Evolutionary conservation across 2,113 vertebrate genomes (phyloP), one percentile per base, ranked within the genome.

Genomic region (Lepus europaeus): DNA sequence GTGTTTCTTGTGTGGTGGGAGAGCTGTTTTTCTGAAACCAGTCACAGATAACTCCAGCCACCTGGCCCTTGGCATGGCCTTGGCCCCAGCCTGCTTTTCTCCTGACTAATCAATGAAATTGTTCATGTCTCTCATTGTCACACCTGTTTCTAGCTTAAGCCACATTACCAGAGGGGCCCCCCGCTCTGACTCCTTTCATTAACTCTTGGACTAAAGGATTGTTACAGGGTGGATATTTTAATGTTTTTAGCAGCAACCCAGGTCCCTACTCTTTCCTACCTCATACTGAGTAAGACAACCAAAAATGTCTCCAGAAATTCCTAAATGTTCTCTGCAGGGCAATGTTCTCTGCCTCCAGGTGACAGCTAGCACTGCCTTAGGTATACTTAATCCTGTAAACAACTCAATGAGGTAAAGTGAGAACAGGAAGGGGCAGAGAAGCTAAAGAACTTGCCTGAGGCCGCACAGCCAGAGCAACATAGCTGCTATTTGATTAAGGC

Each of bases 261-360:
- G 27, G 56, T 51, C 45, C 83, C 61, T 39, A 23, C 7, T 8
- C 12, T 93, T 12, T n/a, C 17, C 23, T 14, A 85, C 31, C 22
- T 13, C 9, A 12, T 4, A 89, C 13, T 17, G 19, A 89, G 5
- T 3, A 53, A 10, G 13, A 94, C 31, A 49, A 72, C 16, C 5
- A 87, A 77, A 92, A 86, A 63, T 59, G 3, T 81, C 49, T 85
- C 87, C 17, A 96, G n/a, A 81, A 95, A 92, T 80, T 56, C n/a
- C 20, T 74, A 72, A 82, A 82, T 76, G 33, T 80, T 73, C 17
- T n/a, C 64, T 56, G 27, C 51, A 2, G 6, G 61, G 17, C 31
- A 93, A 94, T 91, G 74, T 0, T 84, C 31, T 5, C 45, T 45
- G 45, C 45, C 31, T 33, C 27, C 31, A 51, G 20, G 31, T 86